Evolutionary conservation across 2,888 invertebrate species (phyloP).

Genomic region (Teleiodes luculella): DNA sequence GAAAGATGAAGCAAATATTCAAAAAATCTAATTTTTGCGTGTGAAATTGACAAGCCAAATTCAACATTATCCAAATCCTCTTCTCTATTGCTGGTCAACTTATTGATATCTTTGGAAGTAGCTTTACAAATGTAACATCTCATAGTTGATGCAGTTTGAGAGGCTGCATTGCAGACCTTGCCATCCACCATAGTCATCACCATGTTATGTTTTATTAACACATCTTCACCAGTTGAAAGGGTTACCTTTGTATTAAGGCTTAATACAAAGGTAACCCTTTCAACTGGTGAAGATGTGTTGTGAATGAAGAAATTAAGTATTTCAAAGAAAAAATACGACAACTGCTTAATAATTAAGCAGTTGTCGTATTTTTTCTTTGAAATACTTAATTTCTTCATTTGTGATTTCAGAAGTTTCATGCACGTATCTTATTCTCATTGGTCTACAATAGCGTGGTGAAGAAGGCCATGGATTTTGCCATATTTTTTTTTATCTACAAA

Average conservation of each 20-base stretch:
- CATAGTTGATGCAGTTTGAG: conserved; percentile 21
- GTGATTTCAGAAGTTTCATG: conserved; percentile 28
- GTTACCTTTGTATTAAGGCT: not conserved
- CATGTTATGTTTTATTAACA: conserved; percentile 3
- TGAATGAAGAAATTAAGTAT: conserved; percentile 1
- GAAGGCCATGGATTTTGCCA: conserved; percentile 33
- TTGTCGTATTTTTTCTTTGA: no score
- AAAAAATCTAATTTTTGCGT: conserved; percentile 1
- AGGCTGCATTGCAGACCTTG: conserved; percentile 24
- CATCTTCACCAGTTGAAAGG: not conserved
- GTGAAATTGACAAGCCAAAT: not conserved
- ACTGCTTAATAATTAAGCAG: conserved; percentile 3
- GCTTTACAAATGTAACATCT: conserved; percentile 20
- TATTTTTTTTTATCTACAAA: conserved; percentile 25
- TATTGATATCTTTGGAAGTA: conserved; percentile 20
- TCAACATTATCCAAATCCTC: not conserved
- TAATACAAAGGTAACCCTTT: no score
- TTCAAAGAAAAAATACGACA: no score
- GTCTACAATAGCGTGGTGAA: conserved; percentile 32
- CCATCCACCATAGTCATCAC: conserved; percentile 25
- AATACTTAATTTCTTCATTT: conserved; percentile 28
- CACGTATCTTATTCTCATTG: conserved; percentile 29
- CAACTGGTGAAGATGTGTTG: no score
- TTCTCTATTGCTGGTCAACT: not conserved
- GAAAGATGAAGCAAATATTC: not conserved